Evolutionary conservation across 2,888 invertebrate species (phyloP).

Genomic region (Sicus ferrugineus): DNA sequence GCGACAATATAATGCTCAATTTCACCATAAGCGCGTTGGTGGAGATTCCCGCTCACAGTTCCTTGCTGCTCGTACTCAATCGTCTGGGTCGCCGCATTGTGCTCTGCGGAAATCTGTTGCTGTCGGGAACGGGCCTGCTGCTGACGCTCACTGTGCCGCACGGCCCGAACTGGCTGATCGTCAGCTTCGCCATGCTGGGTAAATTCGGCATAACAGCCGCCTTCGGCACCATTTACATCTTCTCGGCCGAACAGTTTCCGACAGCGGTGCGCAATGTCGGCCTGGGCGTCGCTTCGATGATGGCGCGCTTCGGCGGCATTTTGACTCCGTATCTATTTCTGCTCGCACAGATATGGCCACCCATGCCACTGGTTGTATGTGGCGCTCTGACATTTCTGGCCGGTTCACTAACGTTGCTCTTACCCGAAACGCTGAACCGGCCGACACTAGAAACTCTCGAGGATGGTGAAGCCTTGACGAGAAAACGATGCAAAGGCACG

Average conservation of each 20-base stretch:
- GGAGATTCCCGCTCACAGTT: constrained; percentile 77
- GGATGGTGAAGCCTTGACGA: constrained; percentile 74
- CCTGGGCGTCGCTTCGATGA: constrained; percentile 85
- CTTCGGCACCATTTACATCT: constrained; percentile 77
- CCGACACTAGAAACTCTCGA: constrained; percentile 81
- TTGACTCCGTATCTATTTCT: constrained; percentile 80
- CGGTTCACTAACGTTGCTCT: constrained; percentile 73
- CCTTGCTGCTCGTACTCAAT: constrained; percentile 73
- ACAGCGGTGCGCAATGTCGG: constrained; percentile 84
- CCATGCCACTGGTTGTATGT: constrained; percentile 77
- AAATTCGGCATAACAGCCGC: constrained; percentile 78
- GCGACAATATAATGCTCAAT: constrained; percentile 76
- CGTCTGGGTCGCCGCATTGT: constrained; percentile 75
- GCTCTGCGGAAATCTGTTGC: constrained; percentile 74
- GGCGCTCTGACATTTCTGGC: constrained; percentile 76
- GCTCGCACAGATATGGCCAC: constrained; percentile 68
- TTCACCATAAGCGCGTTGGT: constrained; percentile 77
- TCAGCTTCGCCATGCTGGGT: constrained; percentile 74
- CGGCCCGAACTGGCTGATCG: constrained; percentile 67
- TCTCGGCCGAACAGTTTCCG: constrained; percentile 79
- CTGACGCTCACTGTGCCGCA: constrained; percentile 69
- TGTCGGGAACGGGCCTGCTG: constrained; percentile 70
- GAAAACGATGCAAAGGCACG: neutral
- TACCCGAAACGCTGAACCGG: constrained; percentile 80
- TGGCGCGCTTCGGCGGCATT: constrained; percentile 78